Percentiles rank a stretch among this genome's conserved stretches.
Evolutionary conservation across 1,140 invertebrate genomes (phyloP).

Genomic region (Dendrolimus kikuchii): DNA sequence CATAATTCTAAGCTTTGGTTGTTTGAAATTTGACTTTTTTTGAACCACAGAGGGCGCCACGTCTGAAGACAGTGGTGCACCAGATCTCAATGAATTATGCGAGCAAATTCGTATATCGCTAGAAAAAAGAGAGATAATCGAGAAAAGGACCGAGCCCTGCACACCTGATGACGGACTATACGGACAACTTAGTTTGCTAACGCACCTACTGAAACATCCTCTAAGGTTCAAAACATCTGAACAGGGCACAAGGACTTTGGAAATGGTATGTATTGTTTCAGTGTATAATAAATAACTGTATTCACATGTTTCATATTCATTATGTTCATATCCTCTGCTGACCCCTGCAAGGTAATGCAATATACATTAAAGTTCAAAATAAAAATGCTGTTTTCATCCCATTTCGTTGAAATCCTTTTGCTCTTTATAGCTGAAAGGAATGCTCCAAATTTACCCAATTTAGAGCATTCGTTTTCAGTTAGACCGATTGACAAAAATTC

Average conservation of each 20-base stretch:
- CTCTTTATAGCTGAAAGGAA: too few relatives aligned
- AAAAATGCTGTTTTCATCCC: too few relatives aligned
- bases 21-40: not conserved
- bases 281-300: not conserved
- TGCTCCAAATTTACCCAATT: too few relatives aligned
- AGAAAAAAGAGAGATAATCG: constrained; percentile 84
- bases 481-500: too few relatives aligned
- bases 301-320: too few relatives aligned
- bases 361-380: too few relatives aligned
- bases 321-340: too few relatives aligned
- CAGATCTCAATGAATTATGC: constrained; percentile 78
- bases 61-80: constrained; percentile 61
- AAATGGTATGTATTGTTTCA: constrained; percentile 65
- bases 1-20: too few relatives aligned
- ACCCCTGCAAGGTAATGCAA: too few relatives aligned
- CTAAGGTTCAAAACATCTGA: constrained; percentile 88
- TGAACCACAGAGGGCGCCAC: constrained; percentile 50
- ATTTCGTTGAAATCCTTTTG: too few relatives aligned
- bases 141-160: constrained; percentile 83
- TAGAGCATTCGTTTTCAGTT: too few relatives aligned
- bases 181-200: constrained; percentile 89
- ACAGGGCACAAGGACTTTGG: constrained; percentile 81
- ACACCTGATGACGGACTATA: constrained; percentile 93
- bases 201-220: constrained; percentile 90
- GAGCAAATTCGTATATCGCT: constrained; percentile 83